These are phyloP conservation scores for Chelonia mydas DNA, from an alignment of 2,797 vertebrate species.

Conservation along the genomic window DNA sequence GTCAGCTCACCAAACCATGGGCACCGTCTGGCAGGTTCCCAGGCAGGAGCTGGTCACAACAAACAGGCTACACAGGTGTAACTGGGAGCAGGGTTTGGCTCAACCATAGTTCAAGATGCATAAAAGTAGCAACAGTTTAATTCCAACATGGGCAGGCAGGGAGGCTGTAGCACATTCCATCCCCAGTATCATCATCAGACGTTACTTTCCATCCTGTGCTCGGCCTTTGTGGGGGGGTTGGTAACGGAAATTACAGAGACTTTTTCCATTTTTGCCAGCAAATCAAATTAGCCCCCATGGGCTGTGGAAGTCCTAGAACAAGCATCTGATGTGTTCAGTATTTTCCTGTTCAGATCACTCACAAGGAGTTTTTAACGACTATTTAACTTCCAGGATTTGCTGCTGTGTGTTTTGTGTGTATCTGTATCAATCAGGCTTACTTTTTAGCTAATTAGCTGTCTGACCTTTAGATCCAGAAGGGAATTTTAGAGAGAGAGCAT, in stretches of 20 bases:
- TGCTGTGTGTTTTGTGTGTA: not conserved
- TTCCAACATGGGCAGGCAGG: not conserved
- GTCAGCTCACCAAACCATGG: not conserved
- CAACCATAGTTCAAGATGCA: not conserved
- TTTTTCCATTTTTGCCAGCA: not conserved
- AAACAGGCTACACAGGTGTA: not conserved
- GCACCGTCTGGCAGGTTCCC: too few relatives aligned
- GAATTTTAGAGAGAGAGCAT: not conserved
- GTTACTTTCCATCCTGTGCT: not conserved
- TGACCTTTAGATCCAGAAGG: not conserved
- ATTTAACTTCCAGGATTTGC: not conserved
- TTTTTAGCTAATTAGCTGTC: not conserved
- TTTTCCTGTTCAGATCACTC: not conserved
- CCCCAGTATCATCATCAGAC: not conserved
- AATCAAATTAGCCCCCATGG: not conserved
- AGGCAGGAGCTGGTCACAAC: not conserved
- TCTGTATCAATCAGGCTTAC: not conserved
- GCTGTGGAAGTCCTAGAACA: not conserved
- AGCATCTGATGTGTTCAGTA: not conserved
- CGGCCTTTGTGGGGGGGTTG: too few relatives aligned
- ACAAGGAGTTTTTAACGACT: not conserved
- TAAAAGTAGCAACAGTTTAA: not conserved
- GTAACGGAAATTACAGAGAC: not conserved
- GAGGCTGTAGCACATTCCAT: not conserved
- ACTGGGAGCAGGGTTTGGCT: not conserved